Conservation (phyloP, 2,888 invertebrate genomes). For the Taphrorychus bicolor region DNA sequence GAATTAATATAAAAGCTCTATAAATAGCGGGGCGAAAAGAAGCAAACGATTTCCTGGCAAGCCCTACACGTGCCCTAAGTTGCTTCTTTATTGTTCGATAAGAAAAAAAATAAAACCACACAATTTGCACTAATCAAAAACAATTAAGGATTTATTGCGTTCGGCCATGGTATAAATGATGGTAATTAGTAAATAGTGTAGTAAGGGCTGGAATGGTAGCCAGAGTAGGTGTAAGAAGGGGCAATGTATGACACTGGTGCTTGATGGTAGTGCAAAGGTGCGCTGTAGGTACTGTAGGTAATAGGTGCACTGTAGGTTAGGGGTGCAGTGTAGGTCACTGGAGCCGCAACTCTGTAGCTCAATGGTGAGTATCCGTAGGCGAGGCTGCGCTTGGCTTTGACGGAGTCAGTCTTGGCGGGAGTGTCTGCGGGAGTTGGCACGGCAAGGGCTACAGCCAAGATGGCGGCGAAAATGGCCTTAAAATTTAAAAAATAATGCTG, state of each 20-base stretch:
- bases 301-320: conserved; percentile 30
- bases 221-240: neutral
- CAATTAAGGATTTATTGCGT: no score
- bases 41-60: no score
- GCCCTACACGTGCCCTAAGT: no score
- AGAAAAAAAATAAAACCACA: no score
- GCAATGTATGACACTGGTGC: neutral
- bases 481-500: no score
- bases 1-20: no score
- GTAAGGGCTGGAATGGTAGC: neutral
- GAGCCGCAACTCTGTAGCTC: conserved; percentile 30
- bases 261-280: neutral
- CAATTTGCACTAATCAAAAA: no score
- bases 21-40: no score
- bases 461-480: conserved; percentile 41
- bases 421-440: conserved; percentile 40
- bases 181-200: neutral
- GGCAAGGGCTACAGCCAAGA: conserved; percentile 41
- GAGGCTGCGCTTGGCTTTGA: conserved; percentile 27
- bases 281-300: conserved; percentile 18
- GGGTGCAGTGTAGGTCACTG: conserved; percentile 30
- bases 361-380: conserved; percentile 33
- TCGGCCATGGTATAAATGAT: no score
- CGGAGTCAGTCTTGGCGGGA: conserved; percentile 40
- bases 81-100: no score